These are phyloP conservation scores for Lemur catta DNA, from an alignment of 2,797 vertebrate genomes.

Conservation along the genomic window DNA sequence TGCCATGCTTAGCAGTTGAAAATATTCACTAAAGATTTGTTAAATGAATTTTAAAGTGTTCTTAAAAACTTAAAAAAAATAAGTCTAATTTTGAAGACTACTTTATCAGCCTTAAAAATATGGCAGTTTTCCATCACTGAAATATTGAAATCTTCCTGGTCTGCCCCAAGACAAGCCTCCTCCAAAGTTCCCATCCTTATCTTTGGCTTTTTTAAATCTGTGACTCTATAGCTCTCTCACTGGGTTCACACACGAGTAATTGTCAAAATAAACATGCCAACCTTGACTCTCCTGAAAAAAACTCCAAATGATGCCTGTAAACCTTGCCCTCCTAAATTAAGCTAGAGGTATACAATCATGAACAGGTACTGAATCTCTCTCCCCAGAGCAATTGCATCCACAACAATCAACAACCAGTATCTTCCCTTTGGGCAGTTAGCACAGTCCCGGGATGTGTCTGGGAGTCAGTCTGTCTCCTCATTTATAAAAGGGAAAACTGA, in stretches of 20 bases:
- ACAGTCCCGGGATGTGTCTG: not conserved
- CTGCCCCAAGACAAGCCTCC: not conserved
- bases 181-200: not conserved
- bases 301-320: not conserved
- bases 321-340: not conserved
- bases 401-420: not conserved
- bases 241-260: not conserved
- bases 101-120: not conserved
- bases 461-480: not conserved
- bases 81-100: not conserved
- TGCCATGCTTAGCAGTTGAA: not conserved
- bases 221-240: not conserved
- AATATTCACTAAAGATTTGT: not conserved
- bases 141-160: not conserved
- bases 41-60: not conserved
- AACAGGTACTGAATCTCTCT: not conserved
- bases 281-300: not conserved
- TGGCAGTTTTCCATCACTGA: not conserved
- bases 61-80: not conserved
- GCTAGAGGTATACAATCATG: fast-evolving
- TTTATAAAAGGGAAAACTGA: not conserved
- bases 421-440: not conserved
- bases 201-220: not conserved
- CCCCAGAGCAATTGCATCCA: not conserved
- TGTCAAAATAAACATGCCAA: not conserved